A percentile compares a stretch with the other conserved stretches of the same genome.
Evolutionary conservation across 2,797 vertebrate genomes (phyloP).

Genomic region (Sebastes minor): DNA sequence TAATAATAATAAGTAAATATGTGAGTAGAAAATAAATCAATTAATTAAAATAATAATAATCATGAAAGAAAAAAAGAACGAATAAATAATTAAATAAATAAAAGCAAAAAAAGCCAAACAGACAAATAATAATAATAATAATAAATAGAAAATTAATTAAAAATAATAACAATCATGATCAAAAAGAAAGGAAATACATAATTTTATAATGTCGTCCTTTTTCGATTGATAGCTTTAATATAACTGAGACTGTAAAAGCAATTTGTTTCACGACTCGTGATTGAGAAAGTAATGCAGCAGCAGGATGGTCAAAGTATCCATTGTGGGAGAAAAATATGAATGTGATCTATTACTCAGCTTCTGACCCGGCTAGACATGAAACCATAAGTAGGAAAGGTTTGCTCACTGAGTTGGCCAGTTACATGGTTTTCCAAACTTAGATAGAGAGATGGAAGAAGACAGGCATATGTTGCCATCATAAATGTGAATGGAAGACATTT

Average conservation of each 20-base stretch:
- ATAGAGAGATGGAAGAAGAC: background rate
- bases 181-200: no score
- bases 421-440: background rate
- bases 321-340: conserved; percentile 8
- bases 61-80: no score
- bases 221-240: background rate
- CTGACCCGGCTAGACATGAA: conserved; percentile 26
- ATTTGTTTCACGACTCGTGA: background rate
- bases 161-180: no score
- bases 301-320: background rate
- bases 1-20: no score
- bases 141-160: no score
- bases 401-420: conserved; percentile 11
- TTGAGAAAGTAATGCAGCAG: background rate
- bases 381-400: conserved; percentile 48
- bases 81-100: no score
- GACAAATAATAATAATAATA: no score
- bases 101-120: no score
- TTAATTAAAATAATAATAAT: no score
- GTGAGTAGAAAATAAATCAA: no score
- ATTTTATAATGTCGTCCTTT: no score
- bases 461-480: background rate
- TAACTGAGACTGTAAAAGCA: background rate
- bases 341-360: conserved; percentile 9
- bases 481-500: background rate